A percentile compares a stretch with the other conserved stretches of the same genome.
These are phyloP conservation scores for Eurois occulta DNA, from an alignment of 2,888 invertebrate species.

Conservation along the genomic window DNA sequence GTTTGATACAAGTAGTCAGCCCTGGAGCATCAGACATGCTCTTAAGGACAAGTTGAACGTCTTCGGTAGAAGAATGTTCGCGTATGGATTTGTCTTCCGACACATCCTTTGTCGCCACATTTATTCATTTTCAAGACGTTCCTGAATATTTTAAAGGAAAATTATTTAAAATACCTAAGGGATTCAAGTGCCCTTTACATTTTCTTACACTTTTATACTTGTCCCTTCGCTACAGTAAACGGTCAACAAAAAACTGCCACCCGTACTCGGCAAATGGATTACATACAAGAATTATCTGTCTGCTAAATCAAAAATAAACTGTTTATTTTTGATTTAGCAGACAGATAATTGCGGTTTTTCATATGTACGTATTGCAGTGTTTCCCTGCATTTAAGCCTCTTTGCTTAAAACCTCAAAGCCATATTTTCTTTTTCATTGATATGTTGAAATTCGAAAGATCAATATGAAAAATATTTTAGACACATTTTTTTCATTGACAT, in stretches of 20 bases:
- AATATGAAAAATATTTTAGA: too few relatives aligned
- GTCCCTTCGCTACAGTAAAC: not conserved
- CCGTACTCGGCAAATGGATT: not conserved
- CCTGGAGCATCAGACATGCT: conserved; percentile 52
- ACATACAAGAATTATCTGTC: too few relatives aligned
- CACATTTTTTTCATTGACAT: too few relatives aligned
- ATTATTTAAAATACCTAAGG: conserved; percentile 32
- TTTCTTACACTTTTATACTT: not conserved
- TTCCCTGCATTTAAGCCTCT: too few relatives aligned
- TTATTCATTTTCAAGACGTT: conserved; percentile 46
- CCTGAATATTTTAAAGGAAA: conserved; percentile 56
- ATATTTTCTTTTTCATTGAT: too few relatives aligned
- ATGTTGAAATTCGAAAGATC: too few relatives aligned
- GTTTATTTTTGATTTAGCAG: not conserved
- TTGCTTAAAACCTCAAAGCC: too few relatives aligned
- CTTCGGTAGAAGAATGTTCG: conserved; percentile 47
- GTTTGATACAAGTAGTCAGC: conserved; percentile 25
- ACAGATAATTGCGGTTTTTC: not conserved
- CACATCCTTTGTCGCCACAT: conserved; percentile 27
- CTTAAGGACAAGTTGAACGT: conserved; percentile 58
- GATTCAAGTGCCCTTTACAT: conserved; percentile 6
- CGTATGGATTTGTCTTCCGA: conserved; percentile 45
- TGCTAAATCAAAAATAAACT: too few relatives aligned
- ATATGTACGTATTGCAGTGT: too few relatives aligned
- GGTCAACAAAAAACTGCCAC: not conserved